Evolutionary conservation across 2,797 vertebrate genomes (phyloP), one percentile per base, ranked within the genome.

Genomic region (Salarias fasciatus): DNA sequence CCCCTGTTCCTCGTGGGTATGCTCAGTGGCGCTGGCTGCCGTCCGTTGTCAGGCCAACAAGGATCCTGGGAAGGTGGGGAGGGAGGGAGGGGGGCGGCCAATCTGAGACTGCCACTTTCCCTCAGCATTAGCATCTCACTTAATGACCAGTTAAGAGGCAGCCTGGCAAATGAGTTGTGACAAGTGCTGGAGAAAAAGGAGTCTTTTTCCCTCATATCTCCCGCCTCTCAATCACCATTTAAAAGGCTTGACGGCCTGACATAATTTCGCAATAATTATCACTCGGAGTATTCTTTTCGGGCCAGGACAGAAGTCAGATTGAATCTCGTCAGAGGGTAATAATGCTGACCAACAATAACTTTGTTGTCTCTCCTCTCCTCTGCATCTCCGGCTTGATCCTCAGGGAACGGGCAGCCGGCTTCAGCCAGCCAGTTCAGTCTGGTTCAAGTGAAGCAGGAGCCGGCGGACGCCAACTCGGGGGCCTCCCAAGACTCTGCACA

Each of bases 191-290:
- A 91, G 94, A 91, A 95, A 95, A 95, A 92, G 92, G 91, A 93
- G 93, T 90, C 80, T 94, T 94, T 94, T 93, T 83, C 89, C 91
- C 94, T 92, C 88, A 93, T 95, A 94, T 94, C 93, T 92, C 92
- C 93, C 87, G 88, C 92, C 95, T 93, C 94, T 95, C 93, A 91
- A 94, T 96, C 95, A 95, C 86, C 90, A 90, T 93, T 94, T 94
- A 95, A 95, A 95, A 91, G 94, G 93, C 86, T 91, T 94, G 95
- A 95, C 94, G 93, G 95, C 94, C 94, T 95, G 95, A 96, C 96
- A 97, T 97, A 93, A 97, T 97, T 97, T 94, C 82, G 85, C 94
- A 93, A 96, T 98, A 97, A 99, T 97, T 97, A 97, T 96, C 95
- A 97, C 95, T 96, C 92, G 63, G 92, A 95, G 95, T 95, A 93